These are phyloP conservation scores for Osmerus eperlanus DNA, from an alignment of 2,113 vertebrate genomes.

Conservation along the genomic window DNA sequence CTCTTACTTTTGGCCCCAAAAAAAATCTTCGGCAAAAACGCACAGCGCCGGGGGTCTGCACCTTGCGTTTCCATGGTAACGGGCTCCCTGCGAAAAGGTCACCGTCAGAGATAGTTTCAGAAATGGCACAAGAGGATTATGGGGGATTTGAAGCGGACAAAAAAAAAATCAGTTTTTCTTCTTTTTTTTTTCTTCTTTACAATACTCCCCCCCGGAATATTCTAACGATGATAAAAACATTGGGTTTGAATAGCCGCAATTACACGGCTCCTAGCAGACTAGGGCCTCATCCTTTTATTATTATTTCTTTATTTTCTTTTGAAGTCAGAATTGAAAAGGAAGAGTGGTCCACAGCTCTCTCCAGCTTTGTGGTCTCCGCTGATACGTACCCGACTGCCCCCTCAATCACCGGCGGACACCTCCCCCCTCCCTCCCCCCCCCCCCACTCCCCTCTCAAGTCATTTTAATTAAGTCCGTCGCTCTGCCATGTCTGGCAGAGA, in stretches of 20 bases:
- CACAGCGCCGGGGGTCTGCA: slow-evolving; percentile 41
- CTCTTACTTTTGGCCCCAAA: slow-evolving; percentile 34
- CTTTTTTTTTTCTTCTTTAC: slow-evolving; percentile 61
- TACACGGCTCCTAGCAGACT: slow-evolving; percentile 64
- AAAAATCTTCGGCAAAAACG: slow-evolving; percentile 42
- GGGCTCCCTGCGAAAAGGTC: slow-evolving; percentile 75
- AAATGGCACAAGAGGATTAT: slow-evolving; percentile 71
- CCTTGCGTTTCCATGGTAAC: slow-evolving; percentile 75
- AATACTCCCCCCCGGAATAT: slow-evolving; percentile 44
- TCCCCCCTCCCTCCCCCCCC: slow-evolving; percentile 35
- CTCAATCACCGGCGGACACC: slow-evolving; percentile 70
- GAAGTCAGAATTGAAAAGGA: slow-evolving; percentile 76
- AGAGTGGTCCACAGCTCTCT: slow-evolving; percentile 66
- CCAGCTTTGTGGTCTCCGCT: slow-evolving; percentile 76
- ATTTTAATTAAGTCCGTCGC: slow-evolving; percentile 84
- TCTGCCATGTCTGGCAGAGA: slow-evolving; percentile 78
- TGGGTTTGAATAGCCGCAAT: slow-evolving; percentile 73
- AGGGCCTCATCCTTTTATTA: slow-evolving; percentile 64
- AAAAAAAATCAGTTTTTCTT: slow-evolving; percentile 64
- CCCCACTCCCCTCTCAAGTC: slow-evolving; percentile 70
- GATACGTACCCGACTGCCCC: slow-evolving; percentile 74
- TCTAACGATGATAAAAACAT: slow-evolving; percentile 65
- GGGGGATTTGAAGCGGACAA: slow-evolving; percentile 50
- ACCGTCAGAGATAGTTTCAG: slow-evolving; percentile 69
- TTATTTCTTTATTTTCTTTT: slow-evolving; percentile 75